phyloP scores from a whole-genome alignment of 2,888 invertebrate genomes.

The Polydrusus pterygomalis region DNA sequence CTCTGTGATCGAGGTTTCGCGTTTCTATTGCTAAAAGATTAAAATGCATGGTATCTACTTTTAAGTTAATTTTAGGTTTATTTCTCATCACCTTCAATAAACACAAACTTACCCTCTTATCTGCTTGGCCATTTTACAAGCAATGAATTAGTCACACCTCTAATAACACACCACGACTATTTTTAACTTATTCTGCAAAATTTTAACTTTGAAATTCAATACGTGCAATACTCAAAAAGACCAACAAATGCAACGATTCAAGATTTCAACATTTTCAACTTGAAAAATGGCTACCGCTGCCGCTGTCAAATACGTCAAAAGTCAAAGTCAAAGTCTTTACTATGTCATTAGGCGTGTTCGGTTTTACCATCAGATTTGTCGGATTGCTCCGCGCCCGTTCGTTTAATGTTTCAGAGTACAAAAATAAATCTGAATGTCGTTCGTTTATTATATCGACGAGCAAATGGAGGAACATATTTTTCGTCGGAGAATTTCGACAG shows the following conservation, averaged over 20 bases:
- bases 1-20: constrained; percentile 14
- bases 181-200: neutral
- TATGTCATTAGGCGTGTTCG: too few relatives aligned
- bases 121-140: constrained; percentile 47
- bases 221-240: neutral
- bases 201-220: neutral
- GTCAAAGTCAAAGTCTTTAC: too few relatives aligned
- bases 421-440: too few relatives aligned
- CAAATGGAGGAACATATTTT: too few relatives aligned
- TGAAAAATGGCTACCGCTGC: constrained; percentile 1
- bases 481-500: too few relatives aligned
- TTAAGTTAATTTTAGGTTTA: neutral
- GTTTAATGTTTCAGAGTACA: too few relatives aligned
- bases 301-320: too few relatives aligned
- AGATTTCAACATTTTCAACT: neutral
- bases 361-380: too few relatives aligned
- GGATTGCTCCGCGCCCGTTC: too few relatives aligned
- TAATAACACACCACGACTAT: neutral
- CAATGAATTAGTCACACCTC: neutral
- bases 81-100: neutral
- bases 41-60: neutral
- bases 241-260: neutral
- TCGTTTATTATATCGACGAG: too few relatives aligned
- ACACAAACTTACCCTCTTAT: constrained; percentile 40
- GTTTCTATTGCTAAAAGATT: constrained; percentile 29